Evolutionary conservation across 2,797 vertebrate genomes (phyloP), one percentile per base, ranked within the genome.

Genomic region (Mormyrops attenuatus): DNA sequence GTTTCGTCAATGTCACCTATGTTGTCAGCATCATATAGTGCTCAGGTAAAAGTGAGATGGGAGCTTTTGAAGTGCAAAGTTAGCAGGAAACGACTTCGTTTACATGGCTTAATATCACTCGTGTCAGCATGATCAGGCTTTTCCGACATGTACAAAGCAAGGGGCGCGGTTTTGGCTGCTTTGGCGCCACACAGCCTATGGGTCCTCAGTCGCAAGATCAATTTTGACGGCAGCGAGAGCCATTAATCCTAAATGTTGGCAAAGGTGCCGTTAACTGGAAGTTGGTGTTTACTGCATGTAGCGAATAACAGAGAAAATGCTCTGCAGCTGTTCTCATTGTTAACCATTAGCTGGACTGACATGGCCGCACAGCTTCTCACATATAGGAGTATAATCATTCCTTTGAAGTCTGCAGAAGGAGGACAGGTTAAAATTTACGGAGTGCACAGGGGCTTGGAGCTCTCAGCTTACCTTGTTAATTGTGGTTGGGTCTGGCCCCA

Each of bases 401-500:
- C 49, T 85, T 85, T 50, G 22, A 50, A 47, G 77, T n/a, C 41
- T 47, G 2, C 20, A 47, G 38, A 7, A 44, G 73, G 6, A 82
- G 77, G 17, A 82, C 77, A 82, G 73, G 5, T 38, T 38, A 73
- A 73, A 38, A 17, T 73, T 15, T 44, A 44, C 3, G 41, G 77
- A 47, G 77, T 41, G 38, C 38, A 44, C 41, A n/a, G 41, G 8
- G 44, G 38, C 41, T 26, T 3, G 41, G 2, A n/a, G 20, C 38
- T 82, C 41, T n/a, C 41, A 11, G 47, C 77, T 44, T 11, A 47
- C 77, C 8, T 82, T 82, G 41, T n/a, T n/a, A 20, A n/a, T 82
- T 82, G 38, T 47, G 77, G 77, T 82, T 82, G 77, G 77, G 20
- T 82, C 41, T 82, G 77, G 41, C 77, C 77, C 77, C 77, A 82